Evolutionary conservation across 2,888 invertebrate species (phyloP).

Genomic region (Shargacucullia verbasci): DNA sequence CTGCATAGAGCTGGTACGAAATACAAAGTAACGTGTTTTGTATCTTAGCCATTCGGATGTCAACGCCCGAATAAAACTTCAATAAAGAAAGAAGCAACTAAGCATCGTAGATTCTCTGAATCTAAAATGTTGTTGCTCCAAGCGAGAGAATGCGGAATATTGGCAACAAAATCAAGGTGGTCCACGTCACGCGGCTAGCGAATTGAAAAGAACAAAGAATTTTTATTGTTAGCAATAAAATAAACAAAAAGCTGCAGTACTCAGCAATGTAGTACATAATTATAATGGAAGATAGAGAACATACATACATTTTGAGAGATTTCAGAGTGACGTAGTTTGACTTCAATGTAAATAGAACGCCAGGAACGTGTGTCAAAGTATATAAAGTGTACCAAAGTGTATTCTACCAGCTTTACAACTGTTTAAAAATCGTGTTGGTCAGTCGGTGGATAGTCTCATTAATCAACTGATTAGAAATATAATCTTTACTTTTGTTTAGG

Average conservation of each 20-base stretch:
- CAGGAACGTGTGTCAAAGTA: slow-evolving; percentile 11
- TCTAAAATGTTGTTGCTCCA: slow-evolving; percentile 17
- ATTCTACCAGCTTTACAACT: background rate
- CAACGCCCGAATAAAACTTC: slow-evolving; percentile 36
- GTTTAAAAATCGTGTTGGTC: no score
- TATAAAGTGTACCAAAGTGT: background rate
- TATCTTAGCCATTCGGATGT: slow-evolving; percentile 28
- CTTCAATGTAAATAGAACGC: slow-evolving; percentile 18
- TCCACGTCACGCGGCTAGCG: slow-evolving; percentile 15
- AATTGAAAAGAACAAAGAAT: slow-evolving; percentile 25
- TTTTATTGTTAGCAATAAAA: slow-evolving; percentile 23
- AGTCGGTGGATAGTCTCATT: no score
- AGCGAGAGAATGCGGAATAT: slow-evolving; percentile 32
- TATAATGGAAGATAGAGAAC: slow-evolving; percentile 9
- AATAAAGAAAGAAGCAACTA: slow-evolving; percentile 18
- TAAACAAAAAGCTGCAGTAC: slow-evolving; percentile 26
- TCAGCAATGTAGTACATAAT: slow-evolving; percentile 4
- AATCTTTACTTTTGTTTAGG: no score
- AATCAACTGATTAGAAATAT: no score
- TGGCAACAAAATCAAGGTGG: slow-evolving; percentile 25
- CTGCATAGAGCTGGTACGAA: slow-evolving; percentile 22
- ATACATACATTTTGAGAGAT: background rate
- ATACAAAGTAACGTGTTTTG: slow-evolving; percentile 16
- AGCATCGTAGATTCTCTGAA: slow-evolving; percentile 16
- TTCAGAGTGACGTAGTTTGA: slow-evolving; percentile 12